phyloP scores from a whole-genome alignment of 2,113 vertebrate genomes.

The Paraplagusia blochii region DNA sequence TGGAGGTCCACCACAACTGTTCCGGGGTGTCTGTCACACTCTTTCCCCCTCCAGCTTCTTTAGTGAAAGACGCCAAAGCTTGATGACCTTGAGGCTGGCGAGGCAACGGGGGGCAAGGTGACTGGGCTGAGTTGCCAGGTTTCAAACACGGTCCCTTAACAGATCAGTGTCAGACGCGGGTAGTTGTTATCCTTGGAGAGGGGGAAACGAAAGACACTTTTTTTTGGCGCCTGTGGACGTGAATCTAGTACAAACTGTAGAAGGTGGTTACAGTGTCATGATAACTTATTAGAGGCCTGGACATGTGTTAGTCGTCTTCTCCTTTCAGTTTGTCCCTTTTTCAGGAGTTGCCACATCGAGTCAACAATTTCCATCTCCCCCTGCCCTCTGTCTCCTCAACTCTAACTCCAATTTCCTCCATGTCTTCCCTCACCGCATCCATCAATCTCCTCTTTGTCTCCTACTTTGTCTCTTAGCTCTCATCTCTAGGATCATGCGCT shows the following conservation, averaged over 20 bases:
- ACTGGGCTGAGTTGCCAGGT: constrained; percentile 52
- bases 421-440: too few relatives aligned
- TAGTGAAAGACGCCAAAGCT: constrained; percentile 31
- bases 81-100: constrained; percentile 53
- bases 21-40: constrained; percentile 53
- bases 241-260: constrained; percentile 50
- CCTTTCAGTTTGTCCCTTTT: too few relatives aligned
- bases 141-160: constrained; percentile 59
- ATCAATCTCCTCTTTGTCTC: too few relatives aligned
- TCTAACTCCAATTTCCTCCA: too few relatives aligned
- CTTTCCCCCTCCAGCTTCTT: constrained; percentile 49
- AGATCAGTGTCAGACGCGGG: constrained; percentile 30
- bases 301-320: too few relatives aligned
- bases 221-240: too few relatives aligned
- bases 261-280: constrained; percentile 25
- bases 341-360: too few relatives aligned
- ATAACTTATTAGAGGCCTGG: constrained; percentile 70
- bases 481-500: too few relatives aligned
- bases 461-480: too few relatives aligned
- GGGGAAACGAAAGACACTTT: constrained; percentile 4
- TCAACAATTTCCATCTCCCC: too few relatives aligned
- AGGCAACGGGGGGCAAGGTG: constrained; percentile 57
- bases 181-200: neutral
- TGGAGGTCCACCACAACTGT: constrained; percentile 36
- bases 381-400: too few relatives aligned